Evolutionary conservation across 2,113 vertebrate species (phyloP).

Genomic region (Alaudala cheleensis): DNA sequence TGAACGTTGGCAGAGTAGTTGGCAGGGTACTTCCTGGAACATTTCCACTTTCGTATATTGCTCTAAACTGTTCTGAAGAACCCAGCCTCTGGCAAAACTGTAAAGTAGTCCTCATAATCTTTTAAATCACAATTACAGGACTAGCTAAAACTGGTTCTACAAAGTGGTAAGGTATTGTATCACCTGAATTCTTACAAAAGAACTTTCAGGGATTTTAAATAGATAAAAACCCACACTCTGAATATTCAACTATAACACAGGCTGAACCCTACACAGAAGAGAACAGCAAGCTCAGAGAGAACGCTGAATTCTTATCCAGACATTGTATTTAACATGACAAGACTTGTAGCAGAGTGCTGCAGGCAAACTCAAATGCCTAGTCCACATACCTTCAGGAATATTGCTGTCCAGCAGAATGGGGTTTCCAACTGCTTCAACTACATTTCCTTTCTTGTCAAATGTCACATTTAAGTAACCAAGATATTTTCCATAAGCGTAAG

Average conservation of each 20-base stretch:
- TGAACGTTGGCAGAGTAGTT: background rate
- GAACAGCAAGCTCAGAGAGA: background rate
- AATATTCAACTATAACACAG: background rate
- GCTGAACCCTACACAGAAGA: background rate
- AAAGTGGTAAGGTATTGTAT: background rate
- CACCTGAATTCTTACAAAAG: background rate
- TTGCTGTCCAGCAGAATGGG: slow-evolving; percentile 86
- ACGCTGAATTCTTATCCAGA: background rate
- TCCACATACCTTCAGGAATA: slow-evolving; percentile 79
- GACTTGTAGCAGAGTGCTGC: no score
- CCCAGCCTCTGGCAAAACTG: background rate
- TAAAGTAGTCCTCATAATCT: background rate
- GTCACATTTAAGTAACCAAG: slow-evolving; percentile 85
- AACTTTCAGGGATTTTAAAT: background rate
- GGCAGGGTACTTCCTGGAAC: background rate
- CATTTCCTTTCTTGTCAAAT: slow-evolving; percentile 83
- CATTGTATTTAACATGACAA: background rate
- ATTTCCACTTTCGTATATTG: background rate
- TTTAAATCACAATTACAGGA: background rate
- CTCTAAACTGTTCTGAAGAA: background rate
- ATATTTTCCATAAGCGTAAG: slow-evolving; percentile 94
- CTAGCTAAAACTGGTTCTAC: background rate
- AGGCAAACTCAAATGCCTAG: background rate
- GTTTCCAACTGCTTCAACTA: slow-evolving; percentile 83
- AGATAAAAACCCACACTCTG: background rate